A percentile compares a stretch with the other conserved stretches of the same genome.
phyloP scores from a whole-genome alignment of 2,113 vertebrate genomes.

The Otis tarda region DNA sequence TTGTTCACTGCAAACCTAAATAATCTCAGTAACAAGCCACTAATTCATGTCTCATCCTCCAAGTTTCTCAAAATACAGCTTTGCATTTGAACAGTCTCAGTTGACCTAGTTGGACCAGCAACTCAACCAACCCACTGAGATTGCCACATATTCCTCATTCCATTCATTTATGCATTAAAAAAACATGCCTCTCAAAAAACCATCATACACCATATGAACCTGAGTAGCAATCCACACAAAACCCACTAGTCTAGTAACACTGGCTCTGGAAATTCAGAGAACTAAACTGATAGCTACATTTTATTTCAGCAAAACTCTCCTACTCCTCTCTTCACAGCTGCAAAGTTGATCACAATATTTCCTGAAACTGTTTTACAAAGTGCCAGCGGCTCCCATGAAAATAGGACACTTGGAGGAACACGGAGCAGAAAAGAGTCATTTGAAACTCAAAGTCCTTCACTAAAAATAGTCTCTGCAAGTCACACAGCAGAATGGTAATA shows the following conservation, averaged over 20 bases:
- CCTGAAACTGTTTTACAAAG: neutral
- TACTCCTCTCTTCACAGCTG: neutral
- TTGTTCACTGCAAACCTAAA: neutral
- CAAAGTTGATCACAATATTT: neutral
- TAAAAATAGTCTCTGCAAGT: neutral
- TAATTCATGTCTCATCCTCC: neutral
- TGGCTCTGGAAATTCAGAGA: neutral
- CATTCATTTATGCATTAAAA: neutral
- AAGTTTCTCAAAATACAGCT: neutral
- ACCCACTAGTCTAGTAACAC: neutral
- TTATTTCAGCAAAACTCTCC: neutral
- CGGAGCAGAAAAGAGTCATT: neutral
- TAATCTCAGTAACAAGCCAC: neutral
- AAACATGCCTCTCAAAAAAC: too few relatives aligned
- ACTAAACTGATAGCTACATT: neutral
- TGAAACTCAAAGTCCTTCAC: neutral
- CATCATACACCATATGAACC: neutral
- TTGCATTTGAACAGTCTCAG: neutral
- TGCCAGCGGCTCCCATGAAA: neutral
- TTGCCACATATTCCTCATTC: neutral
- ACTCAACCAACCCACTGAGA: too few relatives aligned
- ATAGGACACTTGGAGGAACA: accelerated
- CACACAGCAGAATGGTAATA: neutral
- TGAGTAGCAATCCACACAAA: neutral
- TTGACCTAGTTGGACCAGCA: neutral